phyloP scores from a whole-genome alignment of 2,113 vertebrate species.

The Colistium nudipinnis region DNA sequence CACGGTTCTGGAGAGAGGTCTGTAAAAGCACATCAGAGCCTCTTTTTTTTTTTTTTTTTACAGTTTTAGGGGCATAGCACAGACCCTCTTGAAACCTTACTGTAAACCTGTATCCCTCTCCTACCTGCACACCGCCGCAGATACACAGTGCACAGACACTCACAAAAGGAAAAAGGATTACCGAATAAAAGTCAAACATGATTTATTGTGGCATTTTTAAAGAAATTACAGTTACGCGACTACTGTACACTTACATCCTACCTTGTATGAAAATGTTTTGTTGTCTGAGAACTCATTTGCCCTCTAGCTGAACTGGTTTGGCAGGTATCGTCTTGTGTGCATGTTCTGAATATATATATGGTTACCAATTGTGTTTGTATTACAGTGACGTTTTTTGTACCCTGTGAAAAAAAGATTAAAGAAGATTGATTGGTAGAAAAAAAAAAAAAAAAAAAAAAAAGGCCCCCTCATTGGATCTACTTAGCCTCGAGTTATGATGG shows the following conservation, averaged over 20 bases:
- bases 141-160: constrained; percentile 54
- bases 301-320: constrained; percentile 42
- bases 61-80: constrained; percentile 17
- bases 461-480: constrained; percentile 43
- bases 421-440: constrained; percentile 20
- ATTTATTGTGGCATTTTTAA: constrained; percentile 15
- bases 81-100: constrained; percentile 27
- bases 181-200: constrained; percentile 2
- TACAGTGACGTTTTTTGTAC: constrained; percentile 40
- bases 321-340: constrained; percentile 37
- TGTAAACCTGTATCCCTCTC: constrained; percentile 60
- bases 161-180: neutral
- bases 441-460: constrained; percentile 24
- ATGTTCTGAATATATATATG: constrained; percentile 28
- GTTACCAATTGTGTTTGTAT: constrained; percentile 41
- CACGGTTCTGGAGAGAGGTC: constrained; percentile 61
- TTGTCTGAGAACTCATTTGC: constrained; percentile 29
- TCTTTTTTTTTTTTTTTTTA: constrained; percentile 7
- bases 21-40: constrained; percentile 40
- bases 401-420: constrained; percentile 52
- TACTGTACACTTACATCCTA: constrained; percentile 23
- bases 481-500: neutral
- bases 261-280: constrained; percentile 40
- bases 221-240: neutral
- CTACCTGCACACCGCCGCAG: constrained; percentile 54